Evolutionary conservation across 2,113 vertebrate species (phyloP).

Genomic region (Struthio camelus): DNA sequence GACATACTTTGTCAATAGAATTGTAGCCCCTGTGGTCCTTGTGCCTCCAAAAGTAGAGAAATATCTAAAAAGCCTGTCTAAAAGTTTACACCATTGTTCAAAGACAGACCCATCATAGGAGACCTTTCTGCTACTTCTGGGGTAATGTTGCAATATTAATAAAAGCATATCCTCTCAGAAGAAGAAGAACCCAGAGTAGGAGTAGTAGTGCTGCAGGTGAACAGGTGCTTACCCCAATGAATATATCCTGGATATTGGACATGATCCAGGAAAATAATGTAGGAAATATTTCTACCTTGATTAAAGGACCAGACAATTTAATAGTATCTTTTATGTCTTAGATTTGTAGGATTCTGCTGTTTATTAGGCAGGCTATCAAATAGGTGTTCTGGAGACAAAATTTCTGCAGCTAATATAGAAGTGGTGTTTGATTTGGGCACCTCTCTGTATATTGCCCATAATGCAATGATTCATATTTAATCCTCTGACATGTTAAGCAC

Average conservation of each 20-base stretch:
- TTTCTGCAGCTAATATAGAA: not conserved
- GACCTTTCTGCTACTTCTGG: not conserved
- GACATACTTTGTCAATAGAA: not conserved
- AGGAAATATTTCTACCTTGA: not conserved
- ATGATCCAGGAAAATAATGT: not conserved
- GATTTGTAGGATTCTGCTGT: not conserved
- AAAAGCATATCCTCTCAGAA: not conserved
- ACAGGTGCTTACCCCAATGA: not conserved
- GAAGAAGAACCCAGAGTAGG: not conserved
- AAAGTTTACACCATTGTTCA: not conserved
- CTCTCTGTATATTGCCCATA: not conserved
- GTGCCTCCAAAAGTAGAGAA: not conserved
- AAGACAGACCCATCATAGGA: not conserved
- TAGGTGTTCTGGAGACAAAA: not conserved
- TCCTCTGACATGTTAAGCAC: not conserved
- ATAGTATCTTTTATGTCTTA: not conserved
- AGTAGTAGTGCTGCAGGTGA: not conserved
- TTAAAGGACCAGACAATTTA: not conserved
- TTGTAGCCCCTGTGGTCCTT: not conserved
- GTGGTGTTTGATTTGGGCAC: not conserved
- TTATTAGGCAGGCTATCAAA: not conserved
- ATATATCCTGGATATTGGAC: fast-evolving
- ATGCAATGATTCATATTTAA: not conserved
- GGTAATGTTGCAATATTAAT: not conserved
- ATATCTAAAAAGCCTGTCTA: not conserved